phyloP scores from a whole-genome alignment of 2,797 vertebrate species.

The Lepidocolaptes lacrymiger region DNA sequence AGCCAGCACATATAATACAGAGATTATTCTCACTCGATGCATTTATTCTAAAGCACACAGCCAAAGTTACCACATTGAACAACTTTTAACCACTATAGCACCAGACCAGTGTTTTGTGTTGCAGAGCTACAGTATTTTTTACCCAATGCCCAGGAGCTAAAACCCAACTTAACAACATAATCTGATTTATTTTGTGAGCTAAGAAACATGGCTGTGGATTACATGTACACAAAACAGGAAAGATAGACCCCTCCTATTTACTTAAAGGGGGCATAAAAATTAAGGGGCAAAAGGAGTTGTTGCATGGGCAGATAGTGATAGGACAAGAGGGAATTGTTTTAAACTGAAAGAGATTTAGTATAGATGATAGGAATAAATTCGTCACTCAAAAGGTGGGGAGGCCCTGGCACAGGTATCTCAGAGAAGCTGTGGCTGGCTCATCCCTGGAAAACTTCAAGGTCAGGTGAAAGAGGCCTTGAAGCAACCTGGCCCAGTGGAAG shows the following conservation, averaged over 20 bases:
- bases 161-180: neutral
- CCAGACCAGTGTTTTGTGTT: neutral
- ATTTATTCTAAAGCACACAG: neutral
- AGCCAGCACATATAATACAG: neutral
- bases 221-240: neutral
- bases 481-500: neutral
- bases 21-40: neutral
- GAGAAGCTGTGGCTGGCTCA: neutral
- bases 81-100: neutral
- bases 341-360: neutral
- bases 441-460: neutral
- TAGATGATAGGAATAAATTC: neutral
- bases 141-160: neutral
- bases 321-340: neutral
- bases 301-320: neutral
- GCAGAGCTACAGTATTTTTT: neutral
- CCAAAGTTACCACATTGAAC: accelerated
- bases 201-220: neutral
- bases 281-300: neutral
- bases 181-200: neutral
- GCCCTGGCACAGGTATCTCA: neutral
- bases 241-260: neutral
- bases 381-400: neutral
- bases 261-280: neutral
- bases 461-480: accelerated